phyloP scores from a whole-genome alignment of 2,113 vertebrate species.

The Spheniscus mendiculus region DNA sequence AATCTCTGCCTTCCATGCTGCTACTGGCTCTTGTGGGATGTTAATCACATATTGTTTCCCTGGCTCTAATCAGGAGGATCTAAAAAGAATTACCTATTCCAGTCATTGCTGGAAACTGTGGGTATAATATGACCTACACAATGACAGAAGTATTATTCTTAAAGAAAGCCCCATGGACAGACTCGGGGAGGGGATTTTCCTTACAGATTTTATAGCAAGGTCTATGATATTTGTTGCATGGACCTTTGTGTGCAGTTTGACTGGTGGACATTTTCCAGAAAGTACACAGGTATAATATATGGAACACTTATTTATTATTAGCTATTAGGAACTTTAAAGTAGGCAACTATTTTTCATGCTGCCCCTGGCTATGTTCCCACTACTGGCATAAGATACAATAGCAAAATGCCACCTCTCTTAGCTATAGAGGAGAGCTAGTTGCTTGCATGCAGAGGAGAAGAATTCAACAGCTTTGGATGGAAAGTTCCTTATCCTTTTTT shows the following conservation, averaged over 20 bases:
- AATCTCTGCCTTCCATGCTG: not conserved
- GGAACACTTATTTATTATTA: not conserved
- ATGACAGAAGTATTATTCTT: not conserved
- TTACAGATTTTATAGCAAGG: not conserved
- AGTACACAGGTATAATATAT: not conserved
- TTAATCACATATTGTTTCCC: not conserved
- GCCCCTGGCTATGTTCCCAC: not conserved
- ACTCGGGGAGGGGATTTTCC: not conserved
- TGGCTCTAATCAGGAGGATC: not conserved
- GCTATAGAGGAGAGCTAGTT: not conserved
- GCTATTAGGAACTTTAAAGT: not conserved
- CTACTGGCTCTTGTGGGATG: not conserved
- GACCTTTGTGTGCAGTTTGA: not conserved
- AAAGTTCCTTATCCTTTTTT: not conserved
- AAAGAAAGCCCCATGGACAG: not conserved
- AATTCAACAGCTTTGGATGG: not conserved
- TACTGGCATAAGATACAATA: not conserved
- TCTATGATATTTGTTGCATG: not conserved
- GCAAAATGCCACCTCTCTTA: not conserved
- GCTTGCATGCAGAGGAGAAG: not conserved
- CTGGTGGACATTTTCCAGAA: not conserved
- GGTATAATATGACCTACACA: not conserved
- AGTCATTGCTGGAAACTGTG: not conserved
- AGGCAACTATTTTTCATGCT: not conserved
- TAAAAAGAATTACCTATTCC: not conserved